phyloP scores from a whole-genome alignment of 2,113 vertebrate genomes.

The Tetrao urogallus region DNA sequence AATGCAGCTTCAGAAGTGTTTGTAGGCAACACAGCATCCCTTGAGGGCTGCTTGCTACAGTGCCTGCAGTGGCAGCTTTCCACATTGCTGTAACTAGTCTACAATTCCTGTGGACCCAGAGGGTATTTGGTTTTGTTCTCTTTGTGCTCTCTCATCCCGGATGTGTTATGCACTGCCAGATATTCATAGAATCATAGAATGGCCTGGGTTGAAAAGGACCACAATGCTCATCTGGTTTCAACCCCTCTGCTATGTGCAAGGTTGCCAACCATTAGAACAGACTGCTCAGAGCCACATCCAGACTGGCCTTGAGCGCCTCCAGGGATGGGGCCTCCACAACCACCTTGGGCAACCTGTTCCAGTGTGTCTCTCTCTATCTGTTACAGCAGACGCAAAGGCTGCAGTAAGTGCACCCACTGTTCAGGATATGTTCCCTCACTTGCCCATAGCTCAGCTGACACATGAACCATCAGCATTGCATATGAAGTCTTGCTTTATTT shows the following conservation, averaged over 20 bases:
- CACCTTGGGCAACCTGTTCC: no score
- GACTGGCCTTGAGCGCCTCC: no score
- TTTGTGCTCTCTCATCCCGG: neutral
- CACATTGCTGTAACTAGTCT: neutral
- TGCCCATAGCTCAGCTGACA: neutral
- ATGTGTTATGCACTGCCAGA: neutral
- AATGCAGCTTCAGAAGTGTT: neutral
- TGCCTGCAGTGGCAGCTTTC: accelerated
- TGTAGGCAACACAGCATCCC: neutral
- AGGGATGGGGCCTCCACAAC: no score
- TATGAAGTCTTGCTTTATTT: neutral
- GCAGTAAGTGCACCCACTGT: neutral
- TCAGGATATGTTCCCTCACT: neutral
- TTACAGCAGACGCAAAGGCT: neutral
- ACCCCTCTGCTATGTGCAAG: no score
- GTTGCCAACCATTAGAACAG: no score
- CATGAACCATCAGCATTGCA: accelerated
- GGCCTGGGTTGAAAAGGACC: no score
- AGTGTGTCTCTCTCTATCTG: neutral
- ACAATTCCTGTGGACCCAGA: neutral
- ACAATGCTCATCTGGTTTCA: no score
- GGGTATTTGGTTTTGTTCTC: neutral
- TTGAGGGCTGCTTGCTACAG: neutral
- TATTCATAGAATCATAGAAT: neutral
- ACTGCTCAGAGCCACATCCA: no score